These are phyloP conservation scores for Lepilemur ruficaudatus DNA, from an alignment of 2,797 vertebrate species.

Conservation along the genomic window DNA sequence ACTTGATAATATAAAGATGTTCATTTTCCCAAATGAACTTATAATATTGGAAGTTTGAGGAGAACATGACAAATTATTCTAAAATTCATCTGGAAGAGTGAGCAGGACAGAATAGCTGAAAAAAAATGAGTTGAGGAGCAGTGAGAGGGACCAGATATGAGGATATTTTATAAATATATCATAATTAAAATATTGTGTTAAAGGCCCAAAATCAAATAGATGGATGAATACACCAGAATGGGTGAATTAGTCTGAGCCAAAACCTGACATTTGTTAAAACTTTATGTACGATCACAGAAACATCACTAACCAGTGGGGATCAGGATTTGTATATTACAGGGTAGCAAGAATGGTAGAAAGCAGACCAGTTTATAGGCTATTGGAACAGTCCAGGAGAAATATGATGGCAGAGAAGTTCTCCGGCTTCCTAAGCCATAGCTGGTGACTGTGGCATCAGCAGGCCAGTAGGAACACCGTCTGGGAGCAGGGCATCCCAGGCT, in stretches of 20 bases:
- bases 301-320: not conserved
- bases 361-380: not conserved
- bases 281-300: not conserved
- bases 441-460: not conserved
- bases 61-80: not conserved
- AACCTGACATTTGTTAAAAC: not conserved
- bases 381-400: not conserved
- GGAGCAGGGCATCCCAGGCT: not conserved
- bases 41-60: not conserved
- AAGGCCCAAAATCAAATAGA: not conserved
- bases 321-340: not conserved
- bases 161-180: not conserved
- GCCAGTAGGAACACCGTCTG: not conserved
- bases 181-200: not conserved
- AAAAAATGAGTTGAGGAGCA: not conserved
- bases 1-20: not conserved
- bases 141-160: not conserved
- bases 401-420: not conserved
- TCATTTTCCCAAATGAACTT: constrained; percentile 39
- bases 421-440: not conserved
- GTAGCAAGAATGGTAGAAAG: not conserved
- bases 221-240: not conserved
- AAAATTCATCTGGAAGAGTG: constrained; percentile 17
- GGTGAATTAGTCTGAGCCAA: not conserved
- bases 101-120: not conserved